A percentile compares a stretch with the other conserved stretches of the same genome.
Conservation (phyloP, 2,888 invertebrate genomes). For the Aplocera efformata region DNA sequence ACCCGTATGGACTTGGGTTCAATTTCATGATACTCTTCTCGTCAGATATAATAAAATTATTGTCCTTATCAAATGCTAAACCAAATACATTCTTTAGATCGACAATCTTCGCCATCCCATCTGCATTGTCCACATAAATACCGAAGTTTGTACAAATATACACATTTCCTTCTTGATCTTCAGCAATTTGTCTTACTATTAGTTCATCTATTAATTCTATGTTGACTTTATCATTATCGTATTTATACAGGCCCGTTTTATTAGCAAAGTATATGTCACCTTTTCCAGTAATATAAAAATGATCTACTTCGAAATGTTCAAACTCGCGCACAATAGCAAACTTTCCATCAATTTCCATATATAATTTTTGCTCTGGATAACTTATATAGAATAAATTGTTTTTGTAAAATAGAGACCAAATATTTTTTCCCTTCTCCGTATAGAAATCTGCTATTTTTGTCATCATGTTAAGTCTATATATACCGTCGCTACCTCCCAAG, state of each 20-base stretch:
- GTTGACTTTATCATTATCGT: slow-evolving; percentile 33
- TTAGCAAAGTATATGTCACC: slow-evolving; percentile 52
- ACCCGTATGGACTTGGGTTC: slow-evolving; percentile 38
- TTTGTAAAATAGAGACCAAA: slow-evolving; percentile 54
- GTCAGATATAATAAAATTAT: slow-evolving; percentile 54
- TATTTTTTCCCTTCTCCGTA: slow-evolving; percentile 50
- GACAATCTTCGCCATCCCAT: slow-evolving; percentile 42
- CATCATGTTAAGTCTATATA: slow-evolving; percentile 55
- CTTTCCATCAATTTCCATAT: slow-evolving; percentile 50
- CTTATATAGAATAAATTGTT: slow-evolving; percentile 56
- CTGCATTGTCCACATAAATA: slow-evolving; percentile 33
- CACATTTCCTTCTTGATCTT: slow-evolving; percentile 50
- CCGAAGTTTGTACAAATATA: slow-evolving; percentile 56
- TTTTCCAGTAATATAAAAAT: slow-evolving; percentile 42
- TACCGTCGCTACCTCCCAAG: slow-evolving; percentile 60
- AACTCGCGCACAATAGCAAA: slow-evolving; percentile 55
- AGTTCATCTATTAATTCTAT: slow-evolving; percentile 40
- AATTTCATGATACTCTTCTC: slow-evolving; percentile 47
- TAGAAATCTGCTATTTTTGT: slow-evolving; percentile 54
- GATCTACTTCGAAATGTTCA: slow-evolving; percentile 50
- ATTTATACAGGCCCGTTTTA: slow-evolving; percentile 52
- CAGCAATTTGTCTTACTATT: slow-evolving; percentile 53
- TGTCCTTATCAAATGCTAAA: slow-evolving; percentile 54
- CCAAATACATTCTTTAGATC: slow-evolving; percentile 49
- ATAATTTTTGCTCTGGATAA: slow-evolving; percentile 56